phyloP scores from a whole-genome alignment of 2,797 vertebrate genomes.

The Denticeps clupeoides region DNA sequence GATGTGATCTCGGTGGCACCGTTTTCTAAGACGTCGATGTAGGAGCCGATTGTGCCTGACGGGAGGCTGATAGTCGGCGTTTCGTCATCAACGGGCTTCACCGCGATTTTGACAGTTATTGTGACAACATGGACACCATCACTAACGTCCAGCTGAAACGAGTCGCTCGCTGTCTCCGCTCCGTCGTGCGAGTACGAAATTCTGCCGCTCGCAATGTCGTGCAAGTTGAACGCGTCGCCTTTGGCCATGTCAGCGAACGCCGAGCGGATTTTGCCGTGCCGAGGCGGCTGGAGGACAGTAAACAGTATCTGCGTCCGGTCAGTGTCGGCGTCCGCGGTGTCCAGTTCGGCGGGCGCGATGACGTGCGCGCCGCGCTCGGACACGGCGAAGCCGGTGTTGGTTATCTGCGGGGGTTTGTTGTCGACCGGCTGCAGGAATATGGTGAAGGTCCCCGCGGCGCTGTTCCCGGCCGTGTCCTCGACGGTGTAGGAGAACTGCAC shows the following conservation, averaged over 20 bases:
- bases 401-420: conserved; percentile 87
- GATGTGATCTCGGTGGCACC: conserved; percentile 82
- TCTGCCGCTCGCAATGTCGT: conserved; percentile 69
- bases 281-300: conserved; percentile 71
- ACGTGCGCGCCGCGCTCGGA: conserved; percentile 68
- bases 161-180: conserved; percentile 66
- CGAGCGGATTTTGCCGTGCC: conserved; percentile 68
- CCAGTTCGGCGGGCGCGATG: conserved; percentile 67
- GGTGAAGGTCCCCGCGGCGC: conserved; percentile 65
- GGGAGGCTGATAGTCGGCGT: conserved; percentile 63
- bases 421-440: conserved; percentile 85
- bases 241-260: conserved; percentile 61
- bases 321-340: conserved; percentile 79
- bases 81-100: conserved; percentile 76
- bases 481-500: conserved; percentile 82
- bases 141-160: conserved; percentile 77
- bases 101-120: conserved; percentile 71
- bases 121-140: conserved; percentile 83
- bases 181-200: conserved; percentile 77
- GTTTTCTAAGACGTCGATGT: conserved; percentile 84
- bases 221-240: conserved; percentile 65
- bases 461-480: conserved; percentile 77
- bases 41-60: conserved; percentile 78
- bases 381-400: conserved; percentile 81
- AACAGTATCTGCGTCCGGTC: conserved; percentile 71